Evolutionary conservation across 1,140 invertebrate genomes (phyloP), one percentile per base, ranked within the genome.

Genomic region (Aphis craccivora): DNA sequence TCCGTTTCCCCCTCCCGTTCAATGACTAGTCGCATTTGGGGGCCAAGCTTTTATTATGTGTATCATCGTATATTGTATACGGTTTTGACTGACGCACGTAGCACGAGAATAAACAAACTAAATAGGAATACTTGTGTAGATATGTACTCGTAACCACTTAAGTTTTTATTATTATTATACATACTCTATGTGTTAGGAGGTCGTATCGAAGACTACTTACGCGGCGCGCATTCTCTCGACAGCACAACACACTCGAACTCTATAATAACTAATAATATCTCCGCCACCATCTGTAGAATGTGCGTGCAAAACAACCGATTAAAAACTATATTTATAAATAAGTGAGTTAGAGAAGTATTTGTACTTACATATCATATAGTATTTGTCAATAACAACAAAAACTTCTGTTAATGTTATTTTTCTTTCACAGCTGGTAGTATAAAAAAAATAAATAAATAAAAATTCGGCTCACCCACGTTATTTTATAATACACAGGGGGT

Each of bases 31-130:
- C 91, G 48, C 67, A 53, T 84, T 92, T 83, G 35, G 35, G 35
- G 23, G n/a, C n/a, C 81, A 92, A 92, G 23, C 81, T 92, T 92
- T 92, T 92, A 37, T 81, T n/a, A 55, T 40, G 22, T 90, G 22
- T 90, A 60, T 51, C 87, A 35, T 55, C 43, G 53, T 55, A 45
- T 43, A 84, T 84, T 91, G 37, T 43, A 35, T 40, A 51, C 48
- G 48, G 6, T 83, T 92, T 84, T 84, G 91, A 84, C 45, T 92
- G 91, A 84, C 81, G 18, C 53, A 35, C 81, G n/a, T 92, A 92
- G 84, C 81, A 53, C 91, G 91, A 92, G 76, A 84, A 92, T 92
- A 92, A 92, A 92, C 91, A 84, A 92, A 92, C 91, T 40, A 81
- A 92, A 92, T 92, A 84, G 81, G 51, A 92, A 55, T 92, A 83